Base-by-base conservation (phyloP, 2,113 vertebrate genomes). In the Manacus vitellinus region DNA sequence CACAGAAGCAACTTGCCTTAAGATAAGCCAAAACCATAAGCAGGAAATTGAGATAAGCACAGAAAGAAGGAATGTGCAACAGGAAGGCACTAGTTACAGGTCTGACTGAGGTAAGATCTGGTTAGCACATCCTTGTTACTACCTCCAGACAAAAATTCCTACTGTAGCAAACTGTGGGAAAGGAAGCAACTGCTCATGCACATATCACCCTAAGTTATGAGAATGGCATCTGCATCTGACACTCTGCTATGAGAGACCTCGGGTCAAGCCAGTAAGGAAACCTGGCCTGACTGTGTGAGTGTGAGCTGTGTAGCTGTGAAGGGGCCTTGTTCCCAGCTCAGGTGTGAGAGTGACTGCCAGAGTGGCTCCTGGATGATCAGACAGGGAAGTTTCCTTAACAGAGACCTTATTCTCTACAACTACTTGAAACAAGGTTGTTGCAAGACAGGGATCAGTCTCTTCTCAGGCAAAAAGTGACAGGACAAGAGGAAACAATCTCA, bases 401-500 rank as follows among this genome's bases (percentile, higher is more conserved):
- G 33, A 70, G 27, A n/a, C 15, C 15, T 39, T 11, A 8, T n/a
- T 55, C 24, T 17, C 56, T 39, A 54, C 6, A 55, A 24, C 6
- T 27, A 20, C n/a, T 30, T 24, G n/a, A n/a, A 47, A 47, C 3
- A 5, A 62, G 8, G 23, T 3, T 46, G 46, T 39, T 55, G 41
- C 0, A 0, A 47, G 33, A 5, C 37, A 33, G 8, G 9, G 22
- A 19, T 70, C 37, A 23, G 28, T 47, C 24, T 71, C 24, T 54
- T 39, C 35, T 61, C 27, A 15, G 18, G 19, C 24, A 46, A 39
- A 12, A 46, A 62, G 12, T 3, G 7, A 10, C 4, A 62, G 28
- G 8, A 23, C 6, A 22, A 33, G 22, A 73, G 11, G 4, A 63
- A 71, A 55, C 8, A 1, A 10, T 7, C 47, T n/a, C 12, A 21